A percentile compares a stretch with the other conserved stretches of the same genome.
Evolutionary conservation across 92 coral and sea anemone genomes (phyloP).

Genomic region (Umimayanthus kanabou): DNA sequence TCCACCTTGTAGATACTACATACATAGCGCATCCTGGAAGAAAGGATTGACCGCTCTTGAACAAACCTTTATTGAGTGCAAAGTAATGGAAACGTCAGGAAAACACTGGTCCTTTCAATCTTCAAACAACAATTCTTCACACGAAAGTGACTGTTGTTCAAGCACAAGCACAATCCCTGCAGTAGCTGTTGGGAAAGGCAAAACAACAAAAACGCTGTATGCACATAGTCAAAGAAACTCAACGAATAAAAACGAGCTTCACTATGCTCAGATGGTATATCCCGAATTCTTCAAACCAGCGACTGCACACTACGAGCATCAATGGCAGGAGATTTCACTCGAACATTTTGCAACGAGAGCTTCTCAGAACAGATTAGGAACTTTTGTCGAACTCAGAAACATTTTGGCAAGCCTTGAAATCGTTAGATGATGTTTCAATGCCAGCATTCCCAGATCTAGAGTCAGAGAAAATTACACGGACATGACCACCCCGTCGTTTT

Average conservation of each 20-base stretch:
- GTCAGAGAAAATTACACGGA: too few relatives aligned
- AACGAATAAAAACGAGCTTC: background rate
- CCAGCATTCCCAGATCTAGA: too few relatives aligned
- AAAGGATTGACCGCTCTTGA: background rate
- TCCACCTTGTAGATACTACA: background rate
- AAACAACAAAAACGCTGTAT: too few relatives aligned
- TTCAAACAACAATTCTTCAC: background rate
- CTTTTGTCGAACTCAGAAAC: background rate
- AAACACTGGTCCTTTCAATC: background rate
- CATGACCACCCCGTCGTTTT: too few relatives aligned
- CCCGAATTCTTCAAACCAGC: background rate
- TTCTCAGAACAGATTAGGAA: background rate
- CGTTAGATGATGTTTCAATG: background rate
- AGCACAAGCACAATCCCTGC: background rate
- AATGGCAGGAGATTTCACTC: background rate
- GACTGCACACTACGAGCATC: background rate
- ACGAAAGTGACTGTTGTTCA: background rate
- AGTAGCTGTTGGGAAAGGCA: background rate
- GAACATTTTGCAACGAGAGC: background rate
- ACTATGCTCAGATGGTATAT: background rate
- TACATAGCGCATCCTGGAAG: background rate
- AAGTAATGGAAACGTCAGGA: background rate
- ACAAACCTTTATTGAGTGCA: background rate
- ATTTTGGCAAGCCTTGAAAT: background rate
- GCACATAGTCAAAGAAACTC: background rate